Percentiles rank a stretch among this genome's conserved stretches.
These are phyloP conservation scores for Stichopus horrens DNA, from an alignment of 53 echinoderm and acorn worm species.

Conservation along the genomic window DNA sequence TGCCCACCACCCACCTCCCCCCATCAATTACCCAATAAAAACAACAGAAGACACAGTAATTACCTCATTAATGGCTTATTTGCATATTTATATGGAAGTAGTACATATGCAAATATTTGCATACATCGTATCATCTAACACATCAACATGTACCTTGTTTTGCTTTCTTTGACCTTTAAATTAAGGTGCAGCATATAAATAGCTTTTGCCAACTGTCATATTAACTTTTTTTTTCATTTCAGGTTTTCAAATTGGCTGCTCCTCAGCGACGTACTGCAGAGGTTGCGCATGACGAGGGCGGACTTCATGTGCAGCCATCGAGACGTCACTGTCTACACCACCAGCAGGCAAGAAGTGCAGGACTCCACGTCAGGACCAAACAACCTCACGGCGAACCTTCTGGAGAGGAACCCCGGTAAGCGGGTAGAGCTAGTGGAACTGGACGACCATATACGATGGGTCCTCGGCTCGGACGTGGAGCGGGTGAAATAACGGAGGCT, in stretches of 20 bases:
- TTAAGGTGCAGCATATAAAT: no score
- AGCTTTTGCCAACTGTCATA: no score
- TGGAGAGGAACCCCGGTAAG: conserved; percentile 17
- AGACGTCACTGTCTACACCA: conserved; percentile 9
- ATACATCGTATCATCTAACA: no score
- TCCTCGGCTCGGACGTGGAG: conserved; percentile 39
- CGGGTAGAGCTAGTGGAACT: conserved; percentile 48
- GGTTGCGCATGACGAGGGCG: conserved; percentile 15
- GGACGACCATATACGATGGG: conserved; percentile 34
- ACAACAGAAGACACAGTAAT: no score
- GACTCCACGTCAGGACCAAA: background rate
- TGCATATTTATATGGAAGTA: no score
- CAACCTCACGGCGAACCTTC: background rate
- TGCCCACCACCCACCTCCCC: no score
- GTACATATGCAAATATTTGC: no score
- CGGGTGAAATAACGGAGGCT: conserved; percentile 30
- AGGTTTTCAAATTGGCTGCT: conserved; percentile 70
- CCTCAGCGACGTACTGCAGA: conserved; percentile 54
- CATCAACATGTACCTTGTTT: no score
- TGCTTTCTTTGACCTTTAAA: no score
- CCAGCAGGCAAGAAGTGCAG: conserved; percentile 39
- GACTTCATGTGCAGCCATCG: conserved; percentile 47
- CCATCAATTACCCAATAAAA: no score
- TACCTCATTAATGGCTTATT: no score
- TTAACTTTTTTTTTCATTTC: background rate